These are phyloP conservation scores for Ennomos erosarius DNA, from an alignment of 2,888 invertebrate species.

Conservation along the genomic window DNA sequence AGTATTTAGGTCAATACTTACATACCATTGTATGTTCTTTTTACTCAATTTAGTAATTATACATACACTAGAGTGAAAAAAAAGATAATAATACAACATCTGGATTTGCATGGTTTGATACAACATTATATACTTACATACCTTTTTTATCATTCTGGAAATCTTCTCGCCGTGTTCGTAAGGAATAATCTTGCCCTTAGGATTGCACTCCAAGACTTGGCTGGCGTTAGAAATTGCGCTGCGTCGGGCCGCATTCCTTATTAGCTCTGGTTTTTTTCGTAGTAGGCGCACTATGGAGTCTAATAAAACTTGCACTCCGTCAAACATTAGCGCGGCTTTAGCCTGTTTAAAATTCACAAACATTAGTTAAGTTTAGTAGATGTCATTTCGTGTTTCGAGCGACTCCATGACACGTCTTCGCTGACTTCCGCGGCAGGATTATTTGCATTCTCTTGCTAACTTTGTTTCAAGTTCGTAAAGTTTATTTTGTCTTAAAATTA, in stretches of 20 bases:
- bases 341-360: slow-evolving; percentile 84
- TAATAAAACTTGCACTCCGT: slow-evolving; percentile 94
- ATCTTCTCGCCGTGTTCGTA: slow-evolving; percentile 96
- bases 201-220: slow-evolving; percentile 92
- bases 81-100: too few species aligned
- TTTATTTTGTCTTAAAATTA: slow-evolving; percentile 6
- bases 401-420: slow-evolving; percentile 14
- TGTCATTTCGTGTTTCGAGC: slow-evolving; percentile 2
- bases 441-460: slow-evolving; percentile 16
- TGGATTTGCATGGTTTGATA: slow-evolving; percentile 13
- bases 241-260: slow-evolving; percentile 84
- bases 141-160: slow-evolving; percentile 92
- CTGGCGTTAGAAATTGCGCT: slow-evolving; percentile 84
- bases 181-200: slow-evolving; percentile 89
- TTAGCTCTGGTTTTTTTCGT: slow-evolving; percentile 92
- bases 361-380: slow-evolving; percentile 13
- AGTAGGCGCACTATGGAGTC: slow-evolving; percentile 94
- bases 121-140: too few species aligned
- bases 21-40: too few species aligned
- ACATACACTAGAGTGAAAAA: too few species aligned
- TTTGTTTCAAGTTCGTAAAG: slow-evolving; percentile 4
- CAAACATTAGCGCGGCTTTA: slow-evolving; percentile 97
- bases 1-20: too few species aligned
- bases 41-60: too few species aligned
- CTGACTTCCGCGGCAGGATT: slow-evolving; percentile 18